Conservation (phyloP, 2,113 vertebrate species). For the Phalacrocorax brasilianus region DNA sequence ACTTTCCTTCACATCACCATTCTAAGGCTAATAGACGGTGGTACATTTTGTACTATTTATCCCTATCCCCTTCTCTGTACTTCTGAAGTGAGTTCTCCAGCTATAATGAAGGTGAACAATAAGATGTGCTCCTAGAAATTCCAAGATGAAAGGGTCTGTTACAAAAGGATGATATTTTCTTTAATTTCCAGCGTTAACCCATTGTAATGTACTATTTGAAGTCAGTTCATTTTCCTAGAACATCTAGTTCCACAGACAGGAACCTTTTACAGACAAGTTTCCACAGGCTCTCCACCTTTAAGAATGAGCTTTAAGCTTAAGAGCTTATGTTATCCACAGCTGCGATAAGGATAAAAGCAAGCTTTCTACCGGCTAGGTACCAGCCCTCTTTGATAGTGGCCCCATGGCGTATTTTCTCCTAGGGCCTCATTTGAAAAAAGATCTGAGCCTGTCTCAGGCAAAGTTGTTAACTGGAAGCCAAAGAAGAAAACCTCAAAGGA, state of each 20-base stretch:
- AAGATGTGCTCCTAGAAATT: background rate
- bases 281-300: background rate
- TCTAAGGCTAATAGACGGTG: background rate
- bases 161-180: background rate
- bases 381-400: background rate
- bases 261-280: background rate
- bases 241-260: background rate
- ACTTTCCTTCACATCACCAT: background rate
- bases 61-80: background rate
- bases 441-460: background rate
- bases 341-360: background rate
- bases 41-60: background rate
- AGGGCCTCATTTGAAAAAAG: background rate
- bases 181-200: background rate
- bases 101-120: background rate
- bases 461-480: background rate
- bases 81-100: background rate
- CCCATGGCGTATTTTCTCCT: background rate
- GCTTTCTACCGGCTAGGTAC: background rate
- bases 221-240: background rate
- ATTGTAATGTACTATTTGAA: background rate
- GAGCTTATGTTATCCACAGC: background rate
- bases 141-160: background rate
- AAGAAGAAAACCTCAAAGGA: background rate
- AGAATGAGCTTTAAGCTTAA: background rate